Evolutionary conservation across 2,888 invertebrate genomes (phyloP), one percentile per base, ranked within the genome.

Genomic region (Azorinus chamasolen): DNA sequence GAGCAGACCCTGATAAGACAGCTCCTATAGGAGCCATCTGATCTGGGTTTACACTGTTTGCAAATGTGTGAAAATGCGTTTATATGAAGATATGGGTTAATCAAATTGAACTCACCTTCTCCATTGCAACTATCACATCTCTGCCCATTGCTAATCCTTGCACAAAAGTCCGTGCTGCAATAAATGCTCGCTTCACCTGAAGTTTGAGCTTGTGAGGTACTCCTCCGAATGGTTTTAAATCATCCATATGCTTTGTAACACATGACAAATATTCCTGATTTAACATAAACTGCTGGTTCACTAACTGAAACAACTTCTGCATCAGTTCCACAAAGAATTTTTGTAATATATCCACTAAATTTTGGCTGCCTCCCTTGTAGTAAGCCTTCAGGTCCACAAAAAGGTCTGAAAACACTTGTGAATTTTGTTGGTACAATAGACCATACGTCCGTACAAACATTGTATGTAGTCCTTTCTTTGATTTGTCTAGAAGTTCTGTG

Each of bases 401-500:
- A 77, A 99, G 95, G 92, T 97, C 96, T 80, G 96, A 96, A 94
- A 99, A 99, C 54, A 99, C 97, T 91, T 96, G 96, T 14, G 98
- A 95, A 93, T 99, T 97, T 91, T 97, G 96, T 92, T 98, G 96
- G 94, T 99, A 99, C 87, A 98, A 95, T 93, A 97, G 96, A 64
- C 98, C 98, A 94, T 99, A 99, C 0, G 98, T 99, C 86, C 96
- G 95, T 91, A 96, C 96, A 94, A 98, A 99, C 98, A 99, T 98
- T 79, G 96, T 95, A 94, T 99, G 97, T 93, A 99, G 97, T 92
- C 97, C 97, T 84, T 95, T 95, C 87, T 96, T 96, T 24, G 98
- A 97, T 84, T 96, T 95, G 86, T 95, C 95, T 93, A 98, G 94
- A 88, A 98, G 95, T 84, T 96, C 96, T 88, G 95, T 95, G 95